Evolutionary conservation across 2,113 vertebrate species (phyloP), one percentile per base, ranked within the genome.

Genomic region (Onychostruthus taczanowskii): DNA sequence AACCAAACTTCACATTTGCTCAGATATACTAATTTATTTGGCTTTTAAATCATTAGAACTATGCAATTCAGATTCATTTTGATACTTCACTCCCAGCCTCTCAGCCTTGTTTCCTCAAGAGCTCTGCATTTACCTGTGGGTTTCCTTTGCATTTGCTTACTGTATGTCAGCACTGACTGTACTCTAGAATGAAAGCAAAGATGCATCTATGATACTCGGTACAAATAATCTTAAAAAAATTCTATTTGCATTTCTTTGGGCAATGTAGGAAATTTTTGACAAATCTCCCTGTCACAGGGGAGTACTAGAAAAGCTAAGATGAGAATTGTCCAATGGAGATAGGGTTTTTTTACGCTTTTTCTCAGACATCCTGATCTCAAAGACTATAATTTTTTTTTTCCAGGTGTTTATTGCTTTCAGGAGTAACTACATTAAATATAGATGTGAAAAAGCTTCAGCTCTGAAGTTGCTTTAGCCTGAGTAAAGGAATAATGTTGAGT

Each of bases 241-340:
- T 39, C 8, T 70, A 3, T 86, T 90, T 88, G 75, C 78, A 44
- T 96, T 86, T 83, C 53, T 87, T 59, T 90, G 73, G 41, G 37
- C 14, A 58, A 44, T 1, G 3, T 33, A 76, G 74, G 63, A 80
- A 83, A 80, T 82, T 39, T 89, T 30, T 79, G 56, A 50, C 24
- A 49, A 49, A 84, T 49, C 30, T 83, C 50, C 43, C 27, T 91
- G 75, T 78, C 76, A 22, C 33, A 35, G 44, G 44, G 52, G 31
- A 87, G 23, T 35, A 27, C 47, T 59, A 47, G 30, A 39, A 55
- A 41, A 80, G 16, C 59, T 95, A 11, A 69, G 75, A 9, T 89
- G 46, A 47, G 33, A 75, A 21, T 61, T 1, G 0, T 50, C 0
- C 15, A 80, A 31, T 1, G 0, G 28, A 88, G 59, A 13, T 11